These are phyloP conservation scores for Emydoidea blandingii DNA, from an alignment of 2,797 vertebrate species.

Conservation along the genomic window DNA sequence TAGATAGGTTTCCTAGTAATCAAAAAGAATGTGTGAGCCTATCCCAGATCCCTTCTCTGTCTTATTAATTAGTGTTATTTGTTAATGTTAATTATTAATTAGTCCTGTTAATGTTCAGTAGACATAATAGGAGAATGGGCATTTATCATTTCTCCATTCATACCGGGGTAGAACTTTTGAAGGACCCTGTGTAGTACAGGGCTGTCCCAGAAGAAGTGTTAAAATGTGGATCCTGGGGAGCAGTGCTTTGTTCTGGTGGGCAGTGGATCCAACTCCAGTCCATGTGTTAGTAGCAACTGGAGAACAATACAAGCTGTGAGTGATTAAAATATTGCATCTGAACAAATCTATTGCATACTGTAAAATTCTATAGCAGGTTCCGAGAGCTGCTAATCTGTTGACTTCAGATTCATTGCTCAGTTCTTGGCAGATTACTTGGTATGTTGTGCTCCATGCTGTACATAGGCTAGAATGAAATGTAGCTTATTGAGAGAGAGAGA, in stretches of 20 bases:
- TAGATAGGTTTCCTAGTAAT: slow-evolving; percentile 31
- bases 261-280: rapidly evolving
- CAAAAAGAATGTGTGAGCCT: not conserved
- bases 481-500: not conserved
- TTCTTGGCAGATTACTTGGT: not conserved
- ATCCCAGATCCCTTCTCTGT: slow-evolving; percentile 7
- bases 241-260: not conserved
- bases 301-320: rapidly evolving
- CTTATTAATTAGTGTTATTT: slow-evolving; percentile 51
- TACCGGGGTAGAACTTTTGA: not conserved
- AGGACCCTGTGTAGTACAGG: not conserved
- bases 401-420: not conserved
- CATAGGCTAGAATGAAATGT: not conserved
- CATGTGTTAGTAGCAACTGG: not conserved
- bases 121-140: not conserved
- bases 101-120: slow-evolving; percentile 5
- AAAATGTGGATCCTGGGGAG: not conserved
- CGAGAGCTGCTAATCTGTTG: not conserved
- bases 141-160: not conserved
- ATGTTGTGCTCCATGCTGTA: not conserved
- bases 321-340: not conserved
- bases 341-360: too few relatives aligned
- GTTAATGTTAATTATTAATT: slow-evolving; percentile 31
- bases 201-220: not conserved
- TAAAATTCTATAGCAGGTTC: not conserved